Evolutionary conservation across 2,113 vertebrate species (phyloP).

Genomic region (Cyprinodon variegatus): DNA sequence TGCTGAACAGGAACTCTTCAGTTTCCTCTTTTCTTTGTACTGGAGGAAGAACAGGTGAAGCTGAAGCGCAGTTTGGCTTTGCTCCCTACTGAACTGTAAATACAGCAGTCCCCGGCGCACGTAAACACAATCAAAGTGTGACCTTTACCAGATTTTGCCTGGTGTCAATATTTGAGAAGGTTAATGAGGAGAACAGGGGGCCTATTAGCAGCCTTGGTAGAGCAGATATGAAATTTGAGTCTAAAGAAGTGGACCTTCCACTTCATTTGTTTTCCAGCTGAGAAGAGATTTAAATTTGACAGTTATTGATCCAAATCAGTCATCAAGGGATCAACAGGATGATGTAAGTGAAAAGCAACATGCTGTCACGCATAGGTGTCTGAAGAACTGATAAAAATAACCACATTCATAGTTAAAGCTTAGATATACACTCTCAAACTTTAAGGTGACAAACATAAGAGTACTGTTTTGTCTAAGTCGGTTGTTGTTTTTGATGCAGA

Average conservation of each 20-base stretch:
- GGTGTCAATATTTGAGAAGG: conserved; percentile 65
- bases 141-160: conserved; percentile 21
- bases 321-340: conserved; percentile 2
- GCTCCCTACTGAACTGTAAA: not conserved
- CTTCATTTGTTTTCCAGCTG: conserved; percentile 9
- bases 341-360: not conserved
- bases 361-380: not conserved
- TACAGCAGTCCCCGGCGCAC: not conserved
- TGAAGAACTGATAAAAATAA: not conserved
- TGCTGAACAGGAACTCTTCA: conserved; percentile 51
- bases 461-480: too few relatives aligned
- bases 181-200: conserved; percentile 34
- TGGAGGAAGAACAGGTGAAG: conserved; percentile 14
- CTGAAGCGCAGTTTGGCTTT: not conserved
- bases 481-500: too few relatives aligned
- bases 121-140: conserved; percentile 26
- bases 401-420: not conserved
- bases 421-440: not conserved
- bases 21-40: conserved; percentile 49
- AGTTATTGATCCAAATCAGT: conserved; percentile 26
- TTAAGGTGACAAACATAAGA: not conserved
- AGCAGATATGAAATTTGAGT: conserved; percentile 1
- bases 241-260: conserved; percentile 11
- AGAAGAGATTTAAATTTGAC: conserved; percentile 23
- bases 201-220: conserved; percentile 1